Evolutionary conservation across 2,113 vertebrate species (phyloP), one percentile per base, ranked within the genome.

Genomic region (Takifugu flavidus): DNA sequence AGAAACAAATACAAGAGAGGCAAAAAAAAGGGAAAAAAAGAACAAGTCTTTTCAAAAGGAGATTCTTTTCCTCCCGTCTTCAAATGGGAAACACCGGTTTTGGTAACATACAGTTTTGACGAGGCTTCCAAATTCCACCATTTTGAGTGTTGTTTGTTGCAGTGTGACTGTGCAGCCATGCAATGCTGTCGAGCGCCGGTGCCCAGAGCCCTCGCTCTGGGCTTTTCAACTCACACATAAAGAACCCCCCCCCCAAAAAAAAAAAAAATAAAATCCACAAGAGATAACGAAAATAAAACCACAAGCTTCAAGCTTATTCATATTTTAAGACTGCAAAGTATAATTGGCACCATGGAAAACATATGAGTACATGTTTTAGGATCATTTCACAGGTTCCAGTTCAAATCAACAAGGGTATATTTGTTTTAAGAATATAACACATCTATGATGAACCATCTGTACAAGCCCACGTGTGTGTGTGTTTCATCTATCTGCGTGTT

Each of bases 1-100:
- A 95, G 92, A 95, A 94, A 85, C 75, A 87, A 94, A 92, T 91
- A 91, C 87, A 92, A 91, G 83, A 82, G 91, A 92, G 86, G 76
- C 69, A 80, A 84, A 76, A 73, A 75, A 79, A 72, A 65, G 80
- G 62, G 51, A 25, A 56, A 28, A 45, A 70, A 66, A 82, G 67
- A 58, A 63, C 74, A 63, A 56, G 74, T 85, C 73, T 79, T 79
- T 76, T 78, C 75, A 80, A 84, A 85, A 87, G 68, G 78, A 78
- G 82, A 83, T 77, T 49, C n/a, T 78, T 77, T 83, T 88, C 90
- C 81, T 87, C 88, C 85, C 86, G 86, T 89, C 85, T 91, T 91
- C 90, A 91, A 90, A 91, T 91, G 90, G 89, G 91, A 89, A 91
- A 82, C 86, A 89, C 78, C 85, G 88, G 79, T 89, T 92, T 84